A percentile compares a stretch with the other conserved stretches of the same genome.
These are phyloP conservation scores for Bombus vancouverensis DNA, from an alignment of 1,140 invertebrate species.

Conservation along the genomic window DNA sequence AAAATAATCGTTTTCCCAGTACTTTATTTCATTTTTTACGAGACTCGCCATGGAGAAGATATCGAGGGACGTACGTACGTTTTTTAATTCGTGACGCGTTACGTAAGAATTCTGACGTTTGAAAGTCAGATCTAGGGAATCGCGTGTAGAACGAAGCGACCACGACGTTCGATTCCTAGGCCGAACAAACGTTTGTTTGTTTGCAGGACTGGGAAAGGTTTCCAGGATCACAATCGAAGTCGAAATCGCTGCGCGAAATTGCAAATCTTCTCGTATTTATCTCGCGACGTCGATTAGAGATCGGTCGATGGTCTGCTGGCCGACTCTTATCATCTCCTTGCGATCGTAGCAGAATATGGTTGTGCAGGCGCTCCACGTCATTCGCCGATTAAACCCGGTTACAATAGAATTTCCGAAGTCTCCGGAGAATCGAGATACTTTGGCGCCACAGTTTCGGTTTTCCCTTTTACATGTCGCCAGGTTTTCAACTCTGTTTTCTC, in stretches of 20 bases:
- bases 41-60: background rate
- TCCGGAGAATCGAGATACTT: conserved; percentile 14
- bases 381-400: conserved; percentile 53
- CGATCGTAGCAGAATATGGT: conserved; percentile 8
- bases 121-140: background rate
- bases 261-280: background rate
- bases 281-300: conserved; percentile 27
- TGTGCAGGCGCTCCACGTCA: too few relatives aligned
- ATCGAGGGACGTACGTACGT: too few relatives aligned
- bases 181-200: background rate
- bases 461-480: background rate
- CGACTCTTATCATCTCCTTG: conserved; percentile 14
- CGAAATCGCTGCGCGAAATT: conserved; percentile 9
- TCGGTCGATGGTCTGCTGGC: conserved; percentile 7
- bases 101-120: background rate
- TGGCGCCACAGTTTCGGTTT: conserved; percentile 11
- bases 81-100: background rate
- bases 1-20: background rate
- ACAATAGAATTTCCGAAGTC: conserved; percentile 53
- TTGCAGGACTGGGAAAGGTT: background rate
- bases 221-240: background rate
- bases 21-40: background rate
- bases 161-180: background rate
- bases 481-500: background rate
- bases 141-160: background rate